These are phyloP conservation scores for Vidua macroura DNA, from an alignment of 2,113 vertebrate genomes.

Conservation along the genomic window DNA sequence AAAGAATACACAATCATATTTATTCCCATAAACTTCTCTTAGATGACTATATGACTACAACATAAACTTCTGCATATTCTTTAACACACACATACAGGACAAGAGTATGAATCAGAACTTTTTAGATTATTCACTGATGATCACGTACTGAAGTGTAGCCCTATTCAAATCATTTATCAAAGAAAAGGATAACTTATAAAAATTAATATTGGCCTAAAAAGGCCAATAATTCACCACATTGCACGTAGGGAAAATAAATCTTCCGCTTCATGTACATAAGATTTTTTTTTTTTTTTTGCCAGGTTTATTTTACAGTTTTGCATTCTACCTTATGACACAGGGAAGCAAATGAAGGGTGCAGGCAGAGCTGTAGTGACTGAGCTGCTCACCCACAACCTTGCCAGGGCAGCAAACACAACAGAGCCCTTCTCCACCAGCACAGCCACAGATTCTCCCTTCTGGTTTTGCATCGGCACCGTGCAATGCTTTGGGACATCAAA, in stretches of 20 bases:
- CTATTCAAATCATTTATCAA: neutral
- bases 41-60: neutral
- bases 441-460: no score
- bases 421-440: neutral
- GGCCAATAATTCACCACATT: neutral
- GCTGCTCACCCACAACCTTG: accelerated
- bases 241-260: accelerated
- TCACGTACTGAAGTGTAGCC: neutral
- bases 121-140: neutral
- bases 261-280: neutral
- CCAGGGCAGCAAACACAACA: neutral
- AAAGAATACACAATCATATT: neutral
- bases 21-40: neutral
- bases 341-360: neutral
- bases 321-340: neutral
- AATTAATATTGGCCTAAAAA: neutral
- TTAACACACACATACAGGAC: neutral
- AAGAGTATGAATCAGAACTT: neutral
- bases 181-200: neutral
- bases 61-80: neutral
- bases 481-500: neutral
- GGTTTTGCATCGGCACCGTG: neutral
- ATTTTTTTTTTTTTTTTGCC: neutral
- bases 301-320: neutral
- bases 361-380: neutral